Conservation (phyloP, 92 coral and sea anemone genomes). For the Epizoanthus stellaris region DNA sequence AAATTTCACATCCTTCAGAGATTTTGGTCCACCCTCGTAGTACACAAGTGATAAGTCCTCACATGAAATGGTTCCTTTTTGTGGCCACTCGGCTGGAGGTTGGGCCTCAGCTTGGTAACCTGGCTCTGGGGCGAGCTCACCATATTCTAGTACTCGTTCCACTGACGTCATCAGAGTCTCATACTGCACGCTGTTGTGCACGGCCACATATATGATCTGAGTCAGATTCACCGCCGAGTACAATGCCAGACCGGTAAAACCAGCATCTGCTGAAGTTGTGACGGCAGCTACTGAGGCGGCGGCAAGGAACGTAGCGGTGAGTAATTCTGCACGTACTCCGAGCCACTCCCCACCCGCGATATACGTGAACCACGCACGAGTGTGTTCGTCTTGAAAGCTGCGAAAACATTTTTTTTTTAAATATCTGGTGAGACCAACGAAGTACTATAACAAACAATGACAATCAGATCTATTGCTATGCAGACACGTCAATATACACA, state of each 20-base stretch:
- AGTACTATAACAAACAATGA: no score
- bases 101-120: slow-evolving; percentile 37
- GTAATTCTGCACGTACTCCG: no score
- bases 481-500: no score
- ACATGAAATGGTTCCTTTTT: slow-evolving; percentile 42
- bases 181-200: slow-evolving; percentile 41
- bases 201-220: slow-evolving; percentile 30
- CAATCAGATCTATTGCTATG: no score
- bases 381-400: slow-evolving; percentile 33
- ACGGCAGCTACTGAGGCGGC: slow-evolving; percentile 28
- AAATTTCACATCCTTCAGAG: slow-evolving; percentile 45
- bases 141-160: slow-evolving; percentile 57
- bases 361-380: slow-evolving; percentile 15
- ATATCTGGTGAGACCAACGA: not conserved
- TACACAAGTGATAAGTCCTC: slow-evolving; percentile 34
- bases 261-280: slow-evolving; percentile 35
- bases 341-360: no score
- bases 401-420: not conserved
- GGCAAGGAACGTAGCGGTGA: not conserved
- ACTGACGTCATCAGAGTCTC: slow-evolving; percentile 58
- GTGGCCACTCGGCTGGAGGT: slow-evolving; percentile 43
- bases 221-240: slow-evolving; percentile 29
- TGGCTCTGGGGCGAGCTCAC: slow-evolving; percentile 43
- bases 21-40: slow-evolving; percentile 46
- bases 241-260: slow-evolving; percentile 18